Conservation (phyloP, 2,113 vertebrate species). For the Sphaerodactylus townsendi region DNA sequence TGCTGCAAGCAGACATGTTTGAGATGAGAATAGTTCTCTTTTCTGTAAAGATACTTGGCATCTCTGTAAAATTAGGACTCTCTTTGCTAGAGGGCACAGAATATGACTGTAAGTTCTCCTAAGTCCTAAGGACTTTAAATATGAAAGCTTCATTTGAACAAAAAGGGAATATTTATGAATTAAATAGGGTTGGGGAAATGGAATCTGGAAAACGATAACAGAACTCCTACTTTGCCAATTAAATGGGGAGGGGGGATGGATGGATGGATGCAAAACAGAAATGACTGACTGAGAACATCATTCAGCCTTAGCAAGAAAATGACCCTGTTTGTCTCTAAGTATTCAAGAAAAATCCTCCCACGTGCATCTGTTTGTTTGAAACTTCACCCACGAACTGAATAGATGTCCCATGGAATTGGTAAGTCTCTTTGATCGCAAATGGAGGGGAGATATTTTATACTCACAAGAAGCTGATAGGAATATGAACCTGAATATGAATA, state of each 20-base stretch:
- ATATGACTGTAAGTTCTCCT: background rate
- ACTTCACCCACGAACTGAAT: slow-evolving; percentile 9
- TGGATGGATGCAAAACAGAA: background rate
- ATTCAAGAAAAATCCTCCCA: slow-evolving; percentile 20
- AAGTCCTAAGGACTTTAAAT: background rate
- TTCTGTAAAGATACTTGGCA: background rate
- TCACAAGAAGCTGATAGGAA: background rate
- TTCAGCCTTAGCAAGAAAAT: slow-evolving; percentile 9
- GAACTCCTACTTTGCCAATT: background rate
- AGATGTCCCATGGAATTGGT: background rate
- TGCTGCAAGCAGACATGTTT: background rate
- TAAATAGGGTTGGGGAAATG: slow-evolving; percentile 1
- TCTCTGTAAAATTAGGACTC: background rate
- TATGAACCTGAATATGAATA: background rate
- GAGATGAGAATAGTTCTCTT: background rate
- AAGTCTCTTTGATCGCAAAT: slow-evolving; percentile 1
- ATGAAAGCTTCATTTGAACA: background rate
- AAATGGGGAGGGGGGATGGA: no score
- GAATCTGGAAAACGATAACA: background rate
- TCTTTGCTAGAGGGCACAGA: background rate
- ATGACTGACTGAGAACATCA: background rate
- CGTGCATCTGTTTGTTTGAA: slow-evolving; percentile 12
- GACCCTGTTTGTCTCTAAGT: background rate
- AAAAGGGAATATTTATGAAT: background rate
- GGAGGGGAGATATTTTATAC: background rate